Evolutionary conservation across 1,140 invertebrate species (phyloP).

Genomic region (Ceratosolen fusciceps): DNA sequence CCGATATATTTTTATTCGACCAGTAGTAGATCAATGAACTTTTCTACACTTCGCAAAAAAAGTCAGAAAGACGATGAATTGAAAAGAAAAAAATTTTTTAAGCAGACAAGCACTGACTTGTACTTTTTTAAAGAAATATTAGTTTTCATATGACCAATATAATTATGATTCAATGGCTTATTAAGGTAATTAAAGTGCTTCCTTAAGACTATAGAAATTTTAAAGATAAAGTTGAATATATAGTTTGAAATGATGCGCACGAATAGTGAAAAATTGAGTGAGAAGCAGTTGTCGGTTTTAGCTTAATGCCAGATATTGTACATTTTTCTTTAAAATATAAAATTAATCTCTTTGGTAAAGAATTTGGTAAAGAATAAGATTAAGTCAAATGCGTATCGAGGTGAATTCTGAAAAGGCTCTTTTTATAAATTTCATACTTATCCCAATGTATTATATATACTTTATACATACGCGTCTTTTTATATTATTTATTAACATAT

Average conservation of each 20-base stretch:
- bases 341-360: conserved; percentile 11
- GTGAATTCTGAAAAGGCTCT: conserved; percentile 29
- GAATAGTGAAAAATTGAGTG: conserved; percentile 19
- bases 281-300: conserved; percentile 33
- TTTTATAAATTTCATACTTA: conserved; percentile 44
- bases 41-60: neutral
- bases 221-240: conserved; percentile 13
- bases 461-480: conserved; percentile 44
- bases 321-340: conserved; percentile 27
- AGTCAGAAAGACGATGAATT: neutral
- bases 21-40: neutral
- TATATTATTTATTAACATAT: conserved; percentile 48
- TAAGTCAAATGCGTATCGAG: conserved; percentile 4
- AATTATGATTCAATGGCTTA: neutral
- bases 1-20: neutral
- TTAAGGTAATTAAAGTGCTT: conserved; percentile 41
- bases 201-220: conserved; percentile 24
- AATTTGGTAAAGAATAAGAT: conserved; percentile 1
- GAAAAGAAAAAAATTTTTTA: neutral
- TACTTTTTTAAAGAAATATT: neutral
- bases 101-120: neutral
- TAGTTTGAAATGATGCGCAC: conserved; percentile 12
- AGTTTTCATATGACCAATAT: neutral
- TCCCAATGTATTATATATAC: conserved; percentile 45
- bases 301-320: conserved; percentile 42